These are phyloP conservation scores for Euclidia mi DNA, from an alignment of 2,888 invertebrate species.

Conservation along the genomic window DNA sequence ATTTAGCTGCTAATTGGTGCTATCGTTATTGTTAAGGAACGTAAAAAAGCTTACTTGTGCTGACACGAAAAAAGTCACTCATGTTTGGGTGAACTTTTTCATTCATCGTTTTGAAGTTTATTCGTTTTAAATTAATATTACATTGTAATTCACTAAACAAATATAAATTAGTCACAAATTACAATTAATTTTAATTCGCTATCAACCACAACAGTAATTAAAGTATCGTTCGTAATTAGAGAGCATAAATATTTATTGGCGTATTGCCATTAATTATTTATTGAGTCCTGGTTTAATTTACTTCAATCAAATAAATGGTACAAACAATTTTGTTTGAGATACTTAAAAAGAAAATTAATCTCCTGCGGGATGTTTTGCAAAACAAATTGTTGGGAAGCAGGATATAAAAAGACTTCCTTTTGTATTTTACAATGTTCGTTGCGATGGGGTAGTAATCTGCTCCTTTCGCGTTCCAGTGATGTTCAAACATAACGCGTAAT, in stretches of 20 bases:
- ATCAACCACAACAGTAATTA: background rate
- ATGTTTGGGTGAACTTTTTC: no score
- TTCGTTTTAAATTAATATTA: no score
- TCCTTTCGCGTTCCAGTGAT: constrained; percentile 15
- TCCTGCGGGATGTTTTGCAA: constrained; percentile 18
- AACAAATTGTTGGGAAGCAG: constrained; percentile 29
- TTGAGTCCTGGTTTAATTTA: constrained; percentile 43
- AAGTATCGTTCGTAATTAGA: constrained; percentile 36
- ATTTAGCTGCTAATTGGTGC: no score
- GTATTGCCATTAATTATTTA: constrained; percentile 39
- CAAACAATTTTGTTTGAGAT: constrained; percentile 34
- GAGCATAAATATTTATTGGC: constrained; percentile 38
- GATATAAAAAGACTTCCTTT: constrained; percentile 26
- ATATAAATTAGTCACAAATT: no score
- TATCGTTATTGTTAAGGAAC: no score
- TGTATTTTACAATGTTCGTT: constrained; percentile 21
- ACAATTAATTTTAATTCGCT: no score
- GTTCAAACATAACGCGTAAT: constrained; percentile 8
- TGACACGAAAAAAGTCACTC: no score
- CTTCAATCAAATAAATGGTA: constrained; percentile 39
- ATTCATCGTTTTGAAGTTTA: no score
- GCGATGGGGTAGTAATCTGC: constrained; percentile 12
- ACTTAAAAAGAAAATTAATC: constrained; percentile 37
- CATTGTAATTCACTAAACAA: no score
- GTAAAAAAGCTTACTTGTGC: no score